Evolutionary conservation across 1,140 invertebrate genomes (phyloP).

Genomic region (Aphaenogaster floridana): DNA sequence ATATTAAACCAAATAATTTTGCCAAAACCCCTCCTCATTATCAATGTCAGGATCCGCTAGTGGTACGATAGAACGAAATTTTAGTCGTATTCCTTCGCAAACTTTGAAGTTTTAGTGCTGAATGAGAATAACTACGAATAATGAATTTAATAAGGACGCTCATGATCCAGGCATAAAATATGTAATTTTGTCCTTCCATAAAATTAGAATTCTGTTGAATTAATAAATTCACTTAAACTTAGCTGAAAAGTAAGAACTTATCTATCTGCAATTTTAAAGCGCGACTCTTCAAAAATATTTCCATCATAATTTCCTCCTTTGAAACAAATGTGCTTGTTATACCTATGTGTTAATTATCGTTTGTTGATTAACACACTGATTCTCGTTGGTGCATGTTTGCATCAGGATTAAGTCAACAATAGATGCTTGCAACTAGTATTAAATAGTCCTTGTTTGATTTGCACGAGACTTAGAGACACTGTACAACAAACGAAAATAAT

Average conservation of each 20-base stretch:
- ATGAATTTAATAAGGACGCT: neutral
- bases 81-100: neutral
- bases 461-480: neutral
- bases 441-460: neutral
- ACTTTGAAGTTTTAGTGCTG: neutral
- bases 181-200: neutral
- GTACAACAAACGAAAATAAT: neutral
- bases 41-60: too few species aligned
- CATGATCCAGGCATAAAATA: too few species aligned
- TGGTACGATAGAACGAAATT: neutral
- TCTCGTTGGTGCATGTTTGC: slow-evolving; percentile 4
- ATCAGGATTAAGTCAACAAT: slow-evolving; percentile 13
- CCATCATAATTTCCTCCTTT: neutral
- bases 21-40: too few species aligned
- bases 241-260: neutral
- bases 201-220: neutral
- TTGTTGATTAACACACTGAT: neutral
- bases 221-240: neutral
- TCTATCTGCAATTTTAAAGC: neutral
- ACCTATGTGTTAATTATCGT: neutral
- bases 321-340: slow-evolving; percentile 9
- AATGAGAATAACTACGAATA: neutral
- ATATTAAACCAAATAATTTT: too few species aligned
- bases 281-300: neutral
- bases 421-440: neutral